Percentiles rank a stretch among this genome's conserved stretches.
Evolutionary conservation across 2,797 vertebrate species (phyloP).

Genomic region (Apogon hyalosoma): DNA sequence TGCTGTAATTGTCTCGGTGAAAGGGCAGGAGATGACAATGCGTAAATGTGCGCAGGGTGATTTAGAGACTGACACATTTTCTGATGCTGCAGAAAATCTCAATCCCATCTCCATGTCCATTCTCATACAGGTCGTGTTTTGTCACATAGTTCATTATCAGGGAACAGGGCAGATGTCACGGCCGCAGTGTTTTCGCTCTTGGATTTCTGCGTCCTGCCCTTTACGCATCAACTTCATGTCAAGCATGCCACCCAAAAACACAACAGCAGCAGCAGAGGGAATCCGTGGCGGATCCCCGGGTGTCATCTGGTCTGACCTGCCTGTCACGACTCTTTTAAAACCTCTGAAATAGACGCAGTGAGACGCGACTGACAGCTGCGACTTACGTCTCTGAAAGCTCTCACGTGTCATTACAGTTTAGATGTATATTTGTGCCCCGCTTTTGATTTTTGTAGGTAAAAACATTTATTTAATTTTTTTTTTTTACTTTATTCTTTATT

Average conservation of each 20-base stretch:
- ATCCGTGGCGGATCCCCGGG: not conserved
- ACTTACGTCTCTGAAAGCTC: too few relatives aligned
- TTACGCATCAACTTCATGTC: constrained; percentile 18
- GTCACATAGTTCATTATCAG: too few relatives aligned
- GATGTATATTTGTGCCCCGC: too few relatives aligned
- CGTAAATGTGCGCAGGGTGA: constrained; percentile 26
- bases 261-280: not conserved
- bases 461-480: too few relatives aligned
- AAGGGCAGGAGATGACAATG: constrained; percentile 46
- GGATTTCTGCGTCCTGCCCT: not conserved
- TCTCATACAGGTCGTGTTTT: too few relatives aligned
- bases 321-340: constrained; percentile 14
- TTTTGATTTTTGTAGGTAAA: too few relatives aligned
- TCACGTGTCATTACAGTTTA: too few relatives aligned
- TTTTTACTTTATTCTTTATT: too few relatives aligned
- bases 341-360: constrained; percentile 10
- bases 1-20: constrained; percentile 60
- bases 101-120: too few relatives aligned
- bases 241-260: constrained; percentile 14
- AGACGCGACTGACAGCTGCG: constrained; percentile 26
- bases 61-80: constrained; percentile 41
- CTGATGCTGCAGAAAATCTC: constrained; percentile 39
- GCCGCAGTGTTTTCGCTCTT: not conserved
- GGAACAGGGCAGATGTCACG: not conserved
- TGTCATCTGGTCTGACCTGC: constrained; percentile 10